Evolutionary conservation across 2,888 invertebrate genomes (phyloP).

Genomic region (Torymus texanus): DNA sequence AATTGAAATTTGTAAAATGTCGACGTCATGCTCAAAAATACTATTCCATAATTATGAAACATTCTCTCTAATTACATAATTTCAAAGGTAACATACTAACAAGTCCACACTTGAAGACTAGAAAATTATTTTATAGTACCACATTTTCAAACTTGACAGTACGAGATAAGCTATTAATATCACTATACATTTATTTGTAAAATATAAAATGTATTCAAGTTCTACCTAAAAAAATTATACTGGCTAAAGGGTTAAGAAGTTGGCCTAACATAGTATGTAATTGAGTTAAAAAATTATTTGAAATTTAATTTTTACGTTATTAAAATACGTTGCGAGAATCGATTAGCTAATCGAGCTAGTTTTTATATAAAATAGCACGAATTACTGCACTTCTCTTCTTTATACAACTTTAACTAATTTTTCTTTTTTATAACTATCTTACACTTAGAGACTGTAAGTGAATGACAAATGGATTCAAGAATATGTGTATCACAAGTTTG

Average conservation of each 20-base stretch:
- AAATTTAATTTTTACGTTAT: constrained; percentile 11
- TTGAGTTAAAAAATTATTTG: constrained; percentile 14
- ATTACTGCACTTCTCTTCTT: constrained; percentile 57
- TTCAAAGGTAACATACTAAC: background rate
- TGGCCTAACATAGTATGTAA: constrained; percentile 19
- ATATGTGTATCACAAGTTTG: constrained; percentile 66
- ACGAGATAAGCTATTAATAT: background rate
- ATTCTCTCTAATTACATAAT: constrained; percentile 2
- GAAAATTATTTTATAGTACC: background rate
- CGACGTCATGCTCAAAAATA: constrained; percentile 6
- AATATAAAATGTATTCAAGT: background rate
- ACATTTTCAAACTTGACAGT: background rate
- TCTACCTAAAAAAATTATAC: background rate
- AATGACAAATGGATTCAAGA: constrained; percentile 59
- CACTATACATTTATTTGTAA: background rate
- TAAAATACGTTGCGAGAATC: constrained; percentile 55
- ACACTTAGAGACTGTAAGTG: constrained; percentile 60
- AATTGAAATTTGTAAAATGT: constrained; percentile 18
- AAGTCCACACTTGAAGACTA: constrained; percentile 16
- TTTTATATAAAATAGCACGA: constrained; percentile 62
- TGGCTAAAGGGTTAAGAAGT: constrained; percentile 37
- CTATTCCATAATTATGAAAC: constrained; percentile 1
- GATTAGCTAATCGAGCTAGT: constrained; percentile 58
- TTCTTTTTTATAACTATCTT: constrained; percentile 55
- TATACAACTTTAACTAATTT: constrained; percentile 56